A percentile compares a stretch with the other conserved stretches of the same genome.
Conservation (phyloP, 2,797 vertebrate species). For the Aselliscus stoliczkanus region DNA sequence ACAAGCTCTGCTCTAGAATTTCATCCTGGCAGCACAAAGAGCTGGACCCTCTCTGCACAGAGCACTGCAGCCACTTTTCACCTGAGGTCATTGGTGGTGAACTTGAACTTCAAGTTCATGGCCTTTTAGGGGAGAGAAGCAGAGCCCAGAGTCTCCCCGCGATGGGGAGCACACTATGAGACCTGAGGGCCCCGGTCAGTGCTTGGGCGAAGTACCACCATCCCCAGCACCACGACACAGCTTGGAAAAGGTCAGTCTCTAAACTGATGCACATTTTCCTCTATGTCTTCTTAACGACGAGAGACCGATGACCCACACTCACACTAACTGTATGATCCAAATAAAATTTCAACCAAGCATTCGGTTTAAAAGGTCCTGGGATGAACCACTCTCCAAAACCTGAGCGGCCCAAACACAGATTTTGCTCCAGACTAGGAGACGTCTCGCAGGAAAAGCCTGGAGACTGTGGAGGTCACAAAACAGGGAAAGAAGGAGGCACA, state of each 20-base stretch:
- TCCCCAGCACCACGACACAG: too few species aligned
- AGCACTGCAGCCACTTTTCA: rapidly evolving
- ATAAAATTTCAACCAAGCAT: too few species aligned
- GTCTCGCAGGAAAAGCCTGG: too few species aligned
- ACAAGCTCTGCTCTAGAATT: too few species aligned
- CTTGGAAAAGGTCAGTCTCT: rapidly evolving
- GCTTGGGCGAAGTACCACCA: too few species aligned
- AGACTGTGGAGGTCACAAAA: too few species aligned
- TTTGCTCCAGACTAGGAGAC: too few species aligned
- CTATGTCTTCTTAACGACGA: too few species aligned
- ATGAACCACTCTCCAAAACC: background rate
- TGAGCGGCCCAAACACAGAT: too few species aligned
- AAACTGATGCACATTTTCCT: background rate
- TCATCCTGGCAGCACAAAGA: background rate
- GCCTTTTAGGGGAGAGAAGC: background rate
- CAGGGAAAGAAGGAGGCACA: rapidly evolving
- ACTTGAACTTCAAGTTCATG: background rate
- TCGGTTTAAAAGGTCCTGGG: background rate
- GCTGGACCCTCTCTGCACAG: background rate
- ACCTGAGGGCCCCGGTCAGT: too few species aligned
- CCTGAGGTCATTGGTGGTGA: background rate
- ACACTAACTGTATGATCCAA: rapidly evolving
- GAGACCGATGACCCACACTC: background rate
- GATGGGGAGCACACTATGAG: too few species aligned
- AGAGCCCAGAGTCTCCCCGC: background rate